Evolutionary conservation across 2,797 vertebrate species (phyloP).

Genomic region (Chaetodon trifasciatus): DNA sequence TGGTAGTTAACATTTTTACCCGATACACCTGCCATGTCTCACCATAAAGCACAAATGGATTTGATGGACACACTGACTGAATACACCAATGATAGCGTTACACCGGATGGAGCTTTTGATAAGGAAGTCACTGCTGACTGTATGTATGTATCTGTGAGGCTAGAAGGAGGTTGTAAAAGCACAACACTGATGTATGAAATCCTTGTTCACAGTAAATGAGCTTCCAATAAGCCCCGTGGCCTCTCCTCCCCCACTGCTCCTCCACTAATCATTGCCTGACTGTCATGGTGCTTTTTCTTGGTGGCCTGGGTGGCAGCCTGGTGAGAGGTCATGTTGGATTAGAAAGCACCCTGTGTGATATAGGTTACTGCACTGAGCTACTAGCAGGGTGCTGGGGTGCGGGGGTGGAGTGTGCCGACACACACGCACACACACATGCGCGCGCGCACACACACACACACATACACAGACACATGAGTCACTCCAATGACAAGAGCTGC

Average conservation of each 20-base stretch:
- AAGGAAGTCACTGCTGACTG: background rate
- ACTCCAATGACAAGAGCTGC: constrained; percentile 25
- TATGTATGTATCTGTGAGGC: background rate
- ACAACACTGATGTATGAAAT: constrained; percentile 45
- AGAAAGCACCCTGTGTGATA: constrained; percentile 81
- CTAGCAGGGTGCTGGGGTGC: constrained; percentile 59
- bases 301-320: constrained; percentile 58
- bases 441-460: constrained; percentile 24
- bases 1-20: no score
- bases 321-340: constrained; percentile 83
- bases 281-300: constrained; percentile 59
- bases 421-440: constrained; percentile 21
- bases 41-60: background rate
- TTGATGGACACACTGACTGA: background rate
- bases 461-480: constrained; percentile 36
- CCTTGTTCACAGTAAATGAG: constrained; percentile 59
- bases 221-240: constrained; percentile 53
- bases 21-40: no score
- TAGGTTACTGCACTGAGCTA: constrained; percentile 78
- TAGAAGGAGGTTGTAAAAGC: constrained; percentile 32
- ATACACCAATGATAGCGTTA: background rate
- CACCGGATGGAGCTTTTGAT: rapidly evolving
- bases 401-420: constrained; percentile 33
- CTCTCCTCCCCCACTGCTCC: constrained; percentile 58
- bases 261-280: constrained; percentile 71